Evolutionary conservation across 2,888 invertebrate genomes (phyloP), one percentile per base, ranked within the genome.

Genomic region (Leuctra nigra): DNA sequence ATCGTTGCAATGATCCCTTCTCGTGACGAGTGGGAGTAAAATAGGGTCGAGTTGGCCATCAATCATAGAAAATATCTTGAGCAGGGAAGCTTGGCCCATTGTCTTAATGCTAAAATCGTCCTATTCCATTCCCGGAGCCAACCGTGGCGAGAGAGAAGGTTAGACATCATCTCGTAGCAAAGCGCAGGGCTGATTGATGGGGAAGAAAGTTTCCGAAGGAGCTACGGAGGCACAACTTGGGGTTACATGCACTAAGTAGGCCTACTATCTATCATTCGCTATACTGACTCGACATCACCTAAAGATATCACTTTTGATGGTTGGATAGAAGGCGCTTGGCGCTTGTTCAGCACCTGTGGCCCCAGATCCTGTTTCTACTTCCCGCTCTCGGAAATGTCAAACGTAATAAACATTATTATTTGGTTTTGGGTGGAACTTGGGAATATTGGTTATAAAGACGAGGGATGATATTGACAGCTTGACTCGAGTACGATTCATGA

Each of bases 151-250:
- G 29, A 7, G 6, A 29, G 6, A 7, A 6, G 29, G 11, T 7
- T 29, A 7, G 11, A 29, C 29, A 29, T 29, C 29, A 29, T 29
- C 29, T 29, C 11, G 29, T 29, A 11, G 29, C 7, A 11, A 11
- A 11, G 29, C 7, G 29, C 11, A 29, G 29, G 11, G 7, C 29
- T 29, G 7, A 11, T 18, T 41, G 41, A 41, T 41, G n/a, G 41
- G 41, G 41, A 41, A 18, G 41, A 18, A 41, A 41, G 41, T 41
- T 38, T 38, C 38, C n/a, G n/a, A n/a, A n/a, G n/a, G n/a, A n/a
- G n/a, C n/a, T n/a, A n/a, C n/a, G n/a, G n/a, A 38, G 38, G 29
- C 29, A 29, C 29, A 29, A 11, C 29, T 11, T 29, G 7, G 29
- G 7, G 7, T 29, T 29, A 11, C 29, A 7, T 29, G n/a, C n/a